Evolutionary conservation across 1,140 invertebrate species (phyloP), one percentile per base, ranked within the genome.

Genomic region (Eumeta japonica): DNA sequence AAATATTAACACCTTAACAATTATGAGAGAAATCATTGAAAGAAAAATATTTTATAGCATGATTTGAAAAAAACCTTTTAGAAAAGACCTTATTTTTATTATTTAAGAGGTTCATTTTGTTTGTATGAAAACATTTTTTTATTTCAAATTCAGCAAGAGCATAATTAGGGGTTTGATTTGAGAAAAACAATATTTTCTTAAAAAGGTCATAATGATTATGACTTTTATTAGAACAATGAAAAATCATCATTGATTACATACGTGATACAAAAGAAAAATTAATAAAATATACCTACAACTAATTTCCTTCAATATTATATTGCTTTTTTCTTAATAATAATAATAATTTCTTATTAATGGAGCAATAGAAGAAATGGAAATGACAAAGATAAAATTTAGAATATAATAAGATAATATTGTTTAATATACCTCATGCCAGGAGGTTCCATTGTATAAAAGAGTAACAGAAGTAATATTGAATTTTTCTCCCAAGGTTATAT

Each of bases 381-480:
- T 20, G 10, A 36, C 7, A 24, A n/a, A 7, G n/a, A 7, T 24
- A 31, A 31, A n/a, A 31, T 31, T 31, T 31, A 9, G 5, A n/a
- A 7, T 31, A 31, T 5, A 31, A 31, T 14, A 9, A 7, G 13
- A 31, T 32, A 28, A 11, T 14, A 36, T 43, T 51, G 48, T 3
- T 52, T 52, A 37, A 49, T 57, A 52, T 61, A 83, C 81, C 68
- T 83, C 77, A 32, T 80, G 55, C 76, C 74, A 81, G 29, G 77
- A 58, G 15, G 50, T 58, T 18, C 76, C 50, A 48, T 80, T 76
- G 39, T 72, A 77, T 15, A 84, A 60, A 31, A 79, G 65, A 0
- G 84, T 43, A 5, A 68, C 52, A 13, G 81, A 58, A 1, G 76
- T 70, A 17, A 81, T 65, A 20, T 79, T 77, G 49, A 83, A 83